Conservation (phyloP, 2,797 vertebrate species). For the Aplochiton taeniatus region DNA sequence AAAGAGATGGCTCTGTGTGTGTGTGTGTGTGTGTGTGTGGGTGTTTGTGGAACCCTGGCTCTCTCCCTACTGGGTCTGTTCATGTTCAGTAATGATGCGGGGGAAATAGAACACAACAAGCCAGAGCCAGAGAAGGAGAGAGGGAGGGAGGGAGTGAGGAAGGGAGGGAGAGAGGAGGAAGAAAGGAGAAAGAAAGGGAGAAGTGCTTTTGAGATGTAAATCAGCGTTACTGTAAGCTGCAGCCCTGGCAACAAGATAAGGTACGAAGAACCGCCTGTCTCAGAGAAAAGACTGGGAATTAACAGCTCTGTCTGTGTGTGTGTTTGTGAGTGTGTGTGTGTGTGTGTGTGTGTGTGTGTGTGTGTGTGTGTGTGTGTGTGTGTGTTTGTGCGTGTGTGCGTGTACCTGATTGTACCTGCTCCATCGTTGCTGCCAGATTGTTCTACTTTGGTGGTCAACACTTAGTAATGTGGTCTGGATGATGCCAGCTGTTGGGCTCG, state of each 20-base stretch:
- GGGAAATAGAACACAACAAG: conserved; percentile 35
- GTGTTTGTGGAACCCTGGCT: conserved; percentile 45
- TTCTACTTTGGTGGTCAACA: too few species aligned
- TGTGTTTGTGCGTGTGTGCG: conserved; percentile 1
- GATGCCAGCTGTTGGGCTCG: too few species aligned
- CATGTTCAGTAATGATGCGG: conserved; percentile 61
- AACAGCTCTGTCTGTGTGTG: conserved; percentile 15
- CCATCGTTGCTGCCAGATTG: too few species aligned
- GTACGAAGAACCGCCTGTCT: conserved; percentile 56
- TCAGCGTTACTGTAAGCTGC: conserved; percentile 50
- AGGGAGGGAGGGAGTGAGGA: conserved; percentile 24
- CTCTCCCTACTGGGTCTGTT: conserved; percentile 56
- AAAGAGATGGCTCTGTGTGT: conserved; percentile 12
- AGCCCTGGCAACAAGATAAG: conserved; percentile 51
- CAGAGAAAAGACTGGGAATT: conserved; percentile 28
- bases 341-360: background rate
- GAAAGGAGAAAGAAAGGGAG: conserved; percentile 46
- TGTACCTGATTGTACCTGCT: background rate
- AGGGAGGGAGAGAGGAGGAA: conserved; percentile 15
- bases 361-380: background rate
- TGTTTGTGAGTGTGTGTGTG: conserved; percentile 2
- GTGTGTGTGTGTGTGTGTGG: conserved; percentile 9
- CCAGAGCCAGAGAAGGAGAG: conserved; percentile 25
- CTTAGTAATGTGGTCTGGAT: too few species aligned
- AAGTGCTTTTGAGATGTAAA: conserved; percentile 68